Evolutionary conservation across 2,113 vertebrate species (phyloP).

Genomic region (Corythornis vintsioides): DNA sequence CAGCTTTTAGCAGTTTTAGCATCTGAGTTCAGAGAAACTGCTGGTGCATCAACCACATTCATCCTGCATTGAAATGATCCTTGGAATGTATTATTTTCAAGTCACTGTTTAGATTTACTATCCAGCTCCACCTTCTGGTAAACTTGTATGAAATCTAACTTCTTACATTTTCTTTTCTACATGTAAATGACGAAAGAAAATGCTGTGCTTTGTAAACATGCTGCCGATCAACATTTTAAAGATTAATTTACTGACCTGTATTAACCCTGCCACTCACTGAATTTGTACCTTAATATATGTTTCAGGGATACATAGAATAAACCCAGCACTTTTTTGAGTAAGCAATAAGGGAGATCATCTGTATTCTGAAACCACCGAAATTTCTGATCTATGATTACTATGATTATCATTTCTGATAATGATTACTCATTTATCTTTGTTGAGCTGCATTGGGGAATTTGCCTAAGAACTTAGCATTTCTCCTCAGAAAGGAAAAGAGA

Average conservation of each 20-base stretch:
- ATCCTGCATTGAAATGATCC: neutral
- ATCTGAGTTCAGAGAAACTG: neutral
- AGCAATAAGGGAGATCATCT: neutral
- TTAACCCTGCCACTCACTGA: neutral
- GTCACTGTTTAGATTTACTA: constrained; percentile 54
- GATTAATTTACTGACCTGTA: neutral
- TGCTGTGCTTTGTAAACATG: neutral
- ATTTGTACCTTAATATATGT: neutral
- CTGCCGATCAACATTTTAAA: neutral
- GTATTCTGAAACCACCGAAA: neutral
- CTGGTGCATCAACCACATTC: neutral
- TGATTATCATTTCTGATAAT: too few species aligned
- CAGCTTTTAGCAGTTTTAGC: neutral
- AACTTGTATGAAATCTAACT: constrained; percentile 10
- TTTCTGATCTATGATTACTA: neutral
- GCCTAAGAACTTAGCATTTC: neutral
- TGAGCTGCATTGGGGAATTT: neutral
- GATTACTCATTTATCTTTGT: neutral
- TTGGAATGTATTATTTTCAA: neutral
- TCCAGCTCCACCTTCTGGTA: constrained; percentile 70
- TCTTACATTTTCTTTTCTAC: neutral
- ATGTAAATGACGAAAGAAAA: neutral
- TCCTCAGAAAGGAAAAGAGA: neutral
- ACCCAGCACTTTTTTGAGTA: neutral
- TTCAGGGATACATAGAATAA: neutral